Evolutionary conservation across 2,797 vertebrate genomes (phyloP).

Genomic region (Enteromius afrohamiltoni): DNA sequence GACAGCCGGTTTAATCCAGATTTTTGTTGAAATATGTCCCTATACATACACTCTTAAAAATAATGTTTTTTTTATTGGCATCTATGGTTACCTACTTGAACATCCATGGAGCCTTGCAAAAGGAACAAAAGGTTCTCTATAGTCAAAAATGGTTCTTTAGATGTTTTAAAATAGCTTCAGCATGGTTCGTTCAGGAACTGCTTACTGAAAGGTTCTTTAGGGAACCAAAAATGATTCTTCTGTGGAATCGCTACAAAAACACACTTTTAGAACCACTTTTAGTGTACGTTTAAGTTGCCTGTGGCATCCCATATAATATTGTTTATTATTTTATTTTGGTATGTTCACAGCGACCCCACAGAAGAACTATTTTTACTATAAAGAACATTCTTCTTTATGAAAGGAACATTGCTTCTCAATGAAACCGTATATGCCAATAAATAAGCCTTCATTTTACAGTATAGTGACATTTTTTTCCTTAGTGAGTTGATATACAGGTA

Average conservation of each 20-base stretch:
- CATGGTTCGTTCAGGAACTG: too few relatives aligned
- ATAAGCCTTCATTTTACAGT: neutral
- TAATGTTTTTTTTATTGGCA: neutral
- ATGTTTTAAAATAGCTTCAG: too few relatives aligned
- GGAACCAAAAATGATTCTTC: too few relatives aligned
- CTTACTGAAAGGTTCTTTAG: too few relatives aligned
- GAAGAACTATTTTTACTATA: neutral
- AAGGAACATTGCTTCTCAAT: neutral
- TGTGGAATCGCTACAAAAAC: too few relatives aligned
- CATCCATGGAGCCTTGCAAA: neutral
- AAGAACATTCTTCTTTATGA: neutral
- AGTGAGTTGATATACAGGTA: neutral
- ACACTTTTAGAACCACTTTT: too few relatives aligned
- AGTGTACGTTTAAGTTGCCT: neutral
- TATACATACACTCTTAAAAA: neutral
- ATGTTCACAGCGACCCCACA: neutral
- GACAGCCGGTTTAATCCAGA: slow-evolving; percentile 7
- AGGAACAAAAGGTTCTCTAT: too few relatives aligned
- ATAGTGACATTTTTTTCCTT: neutral
- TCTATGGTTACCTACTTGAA: neutral
- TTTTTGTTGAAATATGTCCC: neutral
- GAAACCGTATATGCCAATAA: neutral
- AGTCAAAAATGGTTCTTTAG: too few relatives aligned
- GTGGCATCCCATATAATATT: neutral
- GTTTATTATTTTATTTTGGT: too few relatives aligned